Conservation (phyloP, 2,113 vertebrate species). For the Pterocles orientalis region DNA sequence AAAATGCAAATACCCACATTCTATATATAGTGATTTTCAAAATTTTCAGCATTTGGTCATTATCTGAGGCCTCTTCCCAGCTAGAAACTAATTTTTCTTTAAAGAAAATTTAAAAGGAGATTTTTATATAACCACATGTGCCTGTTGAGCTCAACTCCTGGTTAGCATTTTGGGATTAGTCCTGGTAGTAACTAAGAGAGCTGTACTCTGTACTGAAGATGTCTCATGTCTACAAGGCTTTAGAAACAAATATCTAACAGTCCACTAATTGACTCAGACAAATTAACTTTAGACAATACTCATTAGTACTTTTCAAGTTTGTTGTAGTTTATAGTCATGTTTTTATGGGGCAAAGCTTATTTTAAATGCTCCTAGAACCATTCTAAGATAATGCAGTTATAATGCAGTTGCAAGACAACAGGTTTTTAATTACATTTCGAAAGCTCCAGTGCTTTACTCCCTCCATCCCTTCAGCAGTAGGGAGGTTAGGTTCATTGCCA, state of each 20-base stretch:
- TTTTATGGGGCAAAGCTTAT: background rate
- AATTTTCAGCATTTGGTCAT: background rate
- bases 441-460: background rate
- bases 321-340: background rate
- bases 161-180: background rate
- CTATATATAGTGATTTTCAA: background rate
- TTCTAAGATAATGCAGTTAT: background rate
- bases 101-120: background rate
- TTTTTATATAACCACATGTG: background rate
- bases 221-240: background rate
- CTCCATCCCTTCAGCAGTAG: background rate
- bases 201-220: background rate
- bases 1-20: background rate
- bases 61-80: background rate
- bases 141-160: background rate
- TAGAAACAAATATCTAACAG: background rate
- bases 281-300: background rate
- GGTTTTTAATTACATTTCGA: slow-evolving; percentile 8
- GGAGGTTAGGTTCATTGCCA: background rate
- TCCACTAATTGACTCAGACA: background rate
- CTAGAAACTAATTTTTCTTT: background rate
- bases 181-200: background rate
- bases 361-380: background rate
- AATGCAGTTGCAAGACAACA: background rate
- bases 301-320: background rate